These are phyloP conservation scores for Ariopsis seemanni DNA, from an alignment of 2,113 vertebrate genomes.

Conservation along the genomic window DNA sequence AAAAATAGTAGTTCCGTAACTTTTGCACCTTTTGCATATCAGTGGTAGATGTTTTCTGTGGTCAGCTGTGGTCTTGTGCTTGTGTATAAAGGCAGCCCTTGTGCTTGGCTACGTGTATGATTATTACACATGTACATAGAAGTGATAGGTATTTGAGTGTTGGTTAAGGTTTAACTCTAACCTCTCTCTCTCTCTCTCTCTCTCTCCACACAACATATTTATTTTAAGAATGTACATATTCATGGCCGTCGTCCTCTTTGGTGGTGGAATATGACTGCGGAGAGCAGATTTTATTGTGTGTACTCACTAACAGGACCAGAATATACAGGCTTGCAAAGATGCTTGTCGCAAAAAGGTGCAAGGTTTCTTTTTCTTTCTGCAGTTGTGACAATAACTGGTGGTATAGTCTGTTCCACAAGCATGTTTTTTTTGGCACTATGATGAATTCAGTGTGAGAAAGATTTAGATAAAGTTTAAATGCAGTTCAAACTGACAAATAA, in stretches of 20 bases:
- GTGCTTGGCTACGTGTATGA: slow-evolving; percentile 38
- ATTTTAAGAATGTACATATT: slow-evolving; percentile 67
- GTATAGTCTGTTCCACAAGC: background rate
- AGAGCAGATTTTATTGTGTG: slow-evolving; percentile 40
- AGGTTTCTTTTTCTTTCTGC: slow-evolving; percentile 8
- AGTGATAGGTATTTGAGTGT: slow-evolving; percentile 15
- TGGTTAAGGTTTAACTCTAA: slow-evolving; percentile 31
- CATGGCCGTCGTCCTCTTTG: slow-evolving; percentile 56
- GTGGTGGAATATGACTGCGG: slow-evolving; percentile 40
- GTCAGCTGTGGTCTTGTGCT: slow-evolving; percentile 47
- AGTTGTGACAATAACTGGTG: background rate
- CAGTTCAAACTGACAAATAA: background rate
- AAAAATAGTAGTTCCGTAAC: slow-evolving; percentile 25
- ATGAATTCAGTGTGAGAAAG: background rate
- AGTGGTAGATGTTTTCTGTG: slow-evolving; percentile 40
- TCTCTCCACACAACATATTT: slow-evolving; percentile 58
- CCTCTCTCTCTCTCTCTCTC: slow-evolving; percentile 6
- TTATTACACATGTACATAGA: slow-evolving; percentile 49
- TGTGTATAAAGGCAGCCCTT: slow-evolving; percentile 40
- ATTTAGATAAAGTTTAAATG: slow-evolving; percentile 6
- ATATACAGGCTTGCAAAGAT: slow-evolving; percentile 46
- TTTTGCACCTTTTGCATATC: slow-evolving; percentile 23
- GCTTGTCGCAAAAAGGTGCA: slow-evolving; percentile 46
- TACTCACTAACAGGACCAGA: slow-evolving; percentile 58
- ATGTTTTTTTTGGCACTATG: background rate